Conservation (phyloP, 1,140 invertebrate species). For the Agrypnia vestita region DNA sequence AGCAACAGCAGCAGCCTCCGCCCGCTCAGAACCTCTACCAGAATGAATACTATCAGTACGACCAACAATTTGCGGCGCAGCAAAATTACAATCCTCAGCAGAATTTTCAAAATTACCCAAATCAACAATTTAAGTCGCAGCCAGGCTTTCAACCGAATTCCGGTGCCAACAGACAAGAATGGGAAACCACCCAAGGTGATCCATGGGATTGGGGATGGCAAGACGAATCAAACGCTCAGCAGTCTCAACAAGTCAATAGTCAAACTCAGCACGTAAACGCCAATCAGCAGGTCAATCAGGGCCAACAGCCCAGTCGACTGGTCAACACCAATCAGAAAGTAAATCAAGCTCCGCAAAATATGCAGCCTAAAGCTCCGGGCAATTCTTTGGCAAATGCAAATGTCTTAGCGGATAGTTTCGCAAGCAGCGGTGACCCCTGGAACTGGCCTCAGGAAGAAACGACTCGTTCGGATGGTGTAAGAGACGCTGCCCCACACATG, state of each 20-base stretch:
- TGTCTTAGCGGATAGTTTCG: constrained; percentile 71
- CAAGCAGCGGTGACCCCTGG: constrained; percentile 66
- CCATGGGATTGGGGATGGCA: constrained; percentile 73
- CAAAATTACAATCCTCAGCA: constrained; percentile 64
- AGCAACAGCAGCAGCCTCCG: constrained; percentile 31
- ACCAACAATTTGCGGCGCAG: constrained; percentile 62
- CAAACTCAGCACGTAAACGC: constrained; percentile 29
- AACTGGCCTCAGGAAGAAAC: constrained; percentile 69
- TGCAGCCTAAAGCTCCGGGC: constrained; percentile 41
- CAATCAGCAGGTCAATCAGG: constrained; percentile 13
- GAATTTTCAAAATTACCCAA: constrained; percentile 62
- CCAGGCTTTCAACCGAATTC: constrained; percentile 5
- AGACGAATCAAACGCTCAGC: constrained; percentile 65
- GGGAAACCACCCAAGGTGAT: constrained; percentile 62
- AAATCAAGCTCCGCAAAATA: not conserved
- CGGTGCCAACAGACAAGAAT: not conserved
- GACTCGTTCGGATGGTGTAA: constrained; percentile 51
- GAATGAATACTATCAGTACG: constrained; percentile 55
- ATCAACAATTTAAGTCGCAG: constrained; percentile 22
- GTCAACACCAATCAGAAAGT: not conserved
- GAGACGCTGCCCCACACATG: constrained; percentile 36
- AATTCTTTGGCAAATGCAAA: constrained; percentile 67
- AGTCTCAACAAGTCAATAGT: constrained; percentile 60
- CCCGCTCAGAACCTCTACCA: constrained; percentile 26
- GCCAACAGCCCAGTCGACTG: not conserved